Percentiles rank a stretch among this genome's conserved stretches.
phyloP scores from a whole-genome alignment of 2,113 vertebrate genomes.

The Otis tarda region DNA sequence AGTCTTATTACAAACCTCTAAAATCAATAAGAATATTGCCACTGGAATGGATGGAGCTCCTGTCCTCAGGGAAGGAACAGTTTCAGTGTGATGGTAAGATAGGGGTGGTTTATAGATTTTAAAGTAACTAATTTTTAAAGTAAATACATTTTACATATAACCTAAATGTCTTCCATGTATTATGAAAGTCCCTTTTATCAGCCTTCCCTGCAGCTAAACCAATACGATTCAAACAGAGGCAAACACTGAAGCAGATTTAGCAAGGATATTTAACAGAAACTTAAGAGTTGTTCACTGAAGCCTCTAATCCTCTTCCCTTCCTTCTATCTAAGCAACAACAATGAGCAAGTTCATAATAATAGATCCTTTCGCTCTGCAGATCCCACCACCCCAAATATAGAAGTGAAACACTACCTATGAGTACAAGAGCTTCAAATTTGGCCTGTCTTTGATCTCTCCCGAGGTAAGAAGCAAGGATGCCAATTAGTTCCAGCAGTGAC shows the following conservation, averaged over 20 bases:
- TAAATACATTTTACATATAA: background rate
- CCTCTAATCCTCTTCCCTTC: background rate
- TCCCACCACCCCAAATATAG: background rate
- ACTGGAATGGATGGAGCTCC: background rate
- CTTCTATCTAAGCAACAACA: background rate
- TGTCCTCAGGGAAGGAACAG: background rate
- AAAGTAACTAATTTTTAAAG: background rate
- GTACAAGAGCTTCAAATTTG: background rate
- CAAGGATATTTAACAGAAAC: background rate
- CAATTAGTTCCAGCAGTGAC: background rate
- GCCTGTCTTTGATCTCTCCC: background rate
- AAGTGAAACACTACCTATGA: background rate
- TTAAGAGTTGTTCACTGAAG: background rate
- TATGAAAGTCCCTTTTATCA: background rate
- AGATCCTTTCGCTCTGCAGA: background rate
- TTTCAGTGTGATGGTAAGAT: background rate
- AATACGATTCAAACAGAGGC: background rate
- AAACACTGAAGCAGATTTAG: background rate
- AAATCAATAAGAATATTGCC: background rate
- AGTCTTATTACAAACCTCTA: background rate
- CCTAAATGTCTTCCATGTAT: background rate
- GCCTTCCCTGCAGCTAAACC: background rate
- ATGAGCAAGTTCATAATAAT: background rate
- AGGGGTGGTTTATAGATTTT: background rate
- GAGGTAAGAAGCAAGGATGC: background rate